Evolutionary conservation across 2,797 vertebrate species (phyloP), one percentile per base, ranked within the genome.

Genomic region (Acipenser transmontanus): DNA sequence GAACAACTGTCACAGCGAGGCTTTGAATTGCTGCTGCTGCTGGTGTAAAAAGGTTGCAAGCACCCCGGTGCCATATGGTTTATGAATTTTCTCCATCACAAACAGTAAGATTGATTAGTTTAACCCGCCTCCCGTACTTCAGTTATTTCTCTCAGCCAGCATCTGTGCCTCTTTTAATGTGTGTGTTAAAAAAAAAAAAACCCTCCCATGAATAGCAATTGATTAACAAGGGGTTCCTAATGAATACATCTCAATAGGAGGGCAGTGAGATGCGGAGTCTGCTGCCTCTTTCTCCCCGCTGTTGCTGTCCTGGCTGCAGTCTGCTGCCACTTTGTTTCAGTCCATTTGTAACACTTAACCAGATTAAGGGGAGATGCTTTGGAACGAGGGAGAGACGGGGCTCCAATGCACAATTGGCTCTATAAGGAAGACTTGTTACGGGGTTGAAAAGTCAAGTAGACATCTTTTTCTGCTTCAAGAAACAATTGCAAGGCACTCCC

Each of bases 21-120:
- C 82, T 79, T 72, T 66, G 75, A 81, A 34, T 64, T 14, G 12
- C 54, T 68, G 66, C 71, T 73, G 72, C 49, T 77, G 34, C 34
- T 34, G 34, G 78, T 71, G 69, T 76, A 34, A 34, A 80, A 86
- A 86, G 81, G 75, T 75, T 70, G 77, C 76, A 67, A 68, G 80
- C 79, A 47, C 75, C 82, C 79, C 79, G 68, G 71, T 79, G 77
- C 89, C 90, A 91, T 90, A 92, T 91, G 90, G 84, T 89, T 85
- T 76, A 70, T 73, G 78, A 75, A 77, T 83, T 80, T 84, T 85
- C 86, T 71, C 84, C 75, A 87, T 83, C 84, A 84, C 87, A 86
- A 80, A 85, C 78, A 82, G 83, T 81, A 75, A 91, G 90, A 91
- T 91, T 90, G 88, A 91, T 91, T 88, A 85, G 87, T 80, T 84